Base-by-base conservation (phyloP, 1,140 invertebrate species). In the Idris sp. region DNA sequence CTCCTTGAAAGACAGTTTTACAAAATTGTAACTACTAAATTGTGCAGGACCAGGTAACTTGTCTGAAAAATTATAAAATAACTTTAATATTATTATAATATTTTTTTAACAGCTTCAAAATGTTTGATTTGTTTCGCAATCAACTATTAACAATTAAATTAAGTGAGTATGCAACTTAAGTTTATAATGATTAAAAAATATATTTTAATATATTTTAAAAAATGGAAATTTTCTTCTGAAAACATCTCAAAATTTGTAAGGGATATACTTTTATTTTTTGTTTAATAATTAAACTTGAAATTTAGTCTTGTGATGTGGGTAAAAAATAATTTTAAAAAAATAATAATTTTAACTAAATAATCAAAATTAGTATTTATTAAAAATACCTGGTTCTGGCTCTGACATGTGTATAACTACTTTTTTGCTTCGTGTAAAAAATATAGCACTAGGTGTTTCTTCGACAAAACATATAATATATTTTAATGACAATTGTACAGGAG, bases 1-100 rank as follows among this genome's bases (percentile, higher is more conserved):
- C 84, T 96, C 93, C 84, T 94, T 93, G 78, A 97, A 98, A 6
- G 95, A 97, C 8, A 97, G 85, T 85, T 97, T 96, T 1, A 98
- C 90, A 84, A 91, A 94, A 76, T 93, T 91, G 67, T 91, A 90
- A 4, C 88, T 81, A 82, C 95, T 96, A 28, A 88, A 88, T 67
- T 92, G 89, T 2, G 92, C 86, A 14, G 95, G 95, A 0, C 95
- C 95, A 38, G 93, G 91, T 67, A 89, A 88, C 84, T 93, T 93
- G 69, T 90, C 91, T 90, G 74, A 75, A 81, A 48, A 78, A 36
- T n/a, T 7, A 22, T 22, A 4, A 22, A 22, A 22, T 22, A 22
- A 22, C n/a, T 22, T 22, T 22, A 22, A 22, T 22, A 22, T 22
- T 22, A 6, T 6, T n/a, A n/a, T n/a, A n/a, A 35, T 13, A 14